These are phyloP conservation scores for Characodon lateralis DNA, from an alignment of 2,797 vertebrate genomes.

Conservation along the genomic window DNA sequence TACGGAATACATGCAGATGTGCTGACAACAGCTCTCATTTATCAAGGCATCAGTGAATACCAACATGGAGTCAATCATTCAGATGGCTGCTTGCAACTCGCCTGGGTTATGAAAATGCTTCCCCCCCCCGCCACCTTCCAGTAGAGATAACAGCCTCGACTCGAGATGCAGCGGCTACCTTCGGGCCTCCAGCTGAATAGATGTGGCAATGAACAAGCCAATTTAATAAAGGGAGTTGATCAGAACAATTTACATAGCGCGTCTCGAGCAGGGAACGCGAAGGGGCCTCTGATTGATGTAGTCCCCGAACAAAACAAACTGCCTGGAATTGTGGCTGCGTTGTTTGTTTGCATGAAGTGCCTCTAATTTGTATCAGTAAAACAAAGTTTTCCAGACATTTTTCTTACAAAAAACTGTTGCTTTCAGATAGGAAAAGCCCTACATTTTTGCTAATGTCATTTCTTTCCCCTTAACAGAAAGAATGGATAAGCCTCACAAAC, in stretches of 20 bases:
- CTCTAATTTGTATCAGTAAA: constrained; percentile 41
- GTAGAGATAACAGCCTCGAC: constrained; percentile 16
- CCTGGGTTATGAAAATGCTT: constrained; percentile 24
- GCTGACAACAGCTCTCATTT: constrained; percentile 51
- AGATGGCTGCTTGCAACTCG: constrained; percentile 24
- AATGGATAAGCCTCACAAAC: not conserved
- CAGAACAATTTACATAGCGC: constrained; percentile 63
- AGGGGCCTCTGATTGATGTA: constrained; percentile 63
- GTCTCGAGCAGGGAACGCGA: constrained; percentile 45
- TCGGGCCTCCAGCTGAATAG: constrained; percentile 45
- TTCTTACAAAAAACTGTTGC: constrained; percentile 3
- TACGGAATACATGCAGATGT: constrained; percentile 34
- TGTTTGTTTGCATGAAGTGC: constrained; percentile 53
- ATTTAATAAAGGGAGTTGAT: constrained; percentile 68
- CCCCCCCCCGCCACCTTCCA: too few relatives aligned
- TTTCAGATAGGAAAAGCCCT: not conserved
- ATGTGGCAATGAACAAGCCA: constrained; percentile 45
- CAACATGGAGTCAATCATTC: constrained; percentile 47
- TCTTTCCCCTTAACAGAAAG: not conserved
- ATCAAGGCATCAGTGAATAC: constrained; percentile 39
- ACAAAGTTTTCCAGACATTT: constrained; percentile 24
- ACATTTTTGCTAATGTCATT: not conserved
- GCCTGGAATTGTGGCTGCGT: constrained; percentile 40
- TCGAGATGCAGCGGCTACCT: constrained; percentile 37
- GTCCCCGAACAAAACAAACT: constrained; percentile 65